Base-by-base conservation (phyloP, 2,888 invertebrate genomes). In the Pammene aurita region DNA sequence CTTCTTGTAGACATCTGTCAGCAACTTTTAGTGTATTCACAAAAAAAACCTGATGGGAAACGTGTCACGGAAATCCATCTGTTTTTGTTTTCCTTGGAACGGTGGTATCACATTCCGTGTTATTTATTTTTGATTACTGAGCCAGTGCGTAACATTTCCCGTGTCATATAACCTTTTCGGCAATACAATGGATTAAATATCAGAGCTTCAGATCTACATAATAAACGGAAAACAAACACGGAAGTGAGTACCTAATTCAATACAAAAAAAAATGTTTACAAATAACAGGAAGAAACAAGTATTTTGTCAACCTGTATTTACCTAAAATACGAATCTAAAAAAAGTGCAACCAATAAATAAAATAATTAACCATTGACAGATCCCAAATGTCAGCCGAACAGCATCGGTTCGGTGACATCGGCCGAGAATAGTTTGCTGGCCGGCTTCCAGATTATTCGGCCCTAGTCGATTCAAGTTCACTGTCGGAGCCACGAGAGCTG, bases 401-500 rank as follows among this genome's bases (percentile, higher is more conserved):
- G 18, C 18, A 26, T 41, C 61, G 62, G 67, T 62, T 67, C 67
- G 62, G 54, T 67, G 67, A 67, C 67, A 62, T 58, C 34, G 26
- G 56, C 46, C 42, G 11, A 35, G 56, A 67, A 67, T 67, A 67
- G 35, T 35, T 14, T 11, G 16, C 48, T 67, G 67, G 67, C 62
- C 10, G 0, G 42, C 10, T 10, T 48, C 67, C 67, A 67, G 56
- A 42, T 10, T 61, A 61, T 62, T 56, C 56, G 67, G 66, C 58
- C 52, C 58, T 66, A 58, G 64, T 50, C 48, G 56, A 55, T 62
- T 63, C 67, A 67, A 67, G 67, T 67, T 67, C 67, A 67, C 62
- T 57, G 67, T 57, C 67, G 67, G 50, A 26, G 11, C 26, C 5
- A 26, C 5, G 26, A 50, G 42, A 38, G 38, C 38, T 38, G 14